Evolutionary conservation across 1,140 invertebrate genomes (phyloP).

Genomic region (Eurosta solidaginis): DNA sequence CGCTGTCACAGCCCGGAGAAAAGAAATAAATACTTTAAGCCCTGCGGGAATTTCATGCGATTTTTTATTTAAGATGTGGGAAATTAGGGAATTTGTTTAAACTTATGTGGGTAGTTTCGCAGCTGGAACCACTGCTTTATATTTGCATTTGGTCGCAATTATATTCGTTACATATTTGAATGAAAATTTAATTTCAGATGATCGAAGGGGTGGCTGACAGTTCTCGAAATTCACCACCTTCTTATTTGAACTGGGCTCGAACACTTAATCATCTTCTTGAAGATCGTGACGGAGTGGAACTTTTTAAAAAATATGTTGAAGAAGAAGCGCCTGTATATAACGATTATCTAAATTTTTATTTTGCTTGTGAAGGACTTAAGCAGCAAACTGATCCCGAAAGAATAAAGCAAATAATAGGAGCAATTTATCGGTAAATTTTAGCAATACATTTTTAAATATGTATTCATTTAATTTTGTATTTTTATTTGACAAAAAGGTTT

Average conservation of each 20-base stretch:
- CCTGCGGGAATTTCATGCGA: too few relatives aligned
- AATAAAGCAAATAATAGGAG: conserved; percentile 76
- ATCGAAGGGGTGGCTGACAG: conserved; percentile 61
- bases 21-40: too few relatives aligned
- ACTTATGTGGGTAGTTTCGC: too few relatives aligned
- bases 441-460: background rate
- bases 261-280: conserved; percentile 78
- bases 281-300: conserved; percentile 82
- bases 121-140: too few relatives aligned
- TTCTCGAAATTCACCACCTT: conserved; percentile 69
- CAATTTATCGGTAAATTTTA: conserved; percentile 71
- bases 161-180: background rate
- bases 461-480: conserved; percentile 25
- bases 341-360: conserved; percentile 85
- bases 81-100: background rate
- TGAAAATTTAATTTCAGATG: conserved; percentile 45
- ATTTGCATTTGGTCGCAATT: background rate
- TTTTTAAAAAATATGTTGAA: conserved; percentile 83
- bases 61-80: too few relatives aligned
- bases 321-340: conserved; percentile 78
- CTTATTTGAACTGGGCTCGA: conserved; percentile 84
- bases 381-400: conserved; percentile 74
- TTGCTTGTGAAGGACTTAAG: conserved; percentile 88
- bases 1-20: too few relatives aligned
- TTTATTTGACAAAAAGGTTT: conserved; percentile 71